Evolutionary conservation across 2,797 vertebrate species (phyloP), one percentile per base, ranked within the genome.

Genomic region (Otolemur crassicaudatus): DNA sequence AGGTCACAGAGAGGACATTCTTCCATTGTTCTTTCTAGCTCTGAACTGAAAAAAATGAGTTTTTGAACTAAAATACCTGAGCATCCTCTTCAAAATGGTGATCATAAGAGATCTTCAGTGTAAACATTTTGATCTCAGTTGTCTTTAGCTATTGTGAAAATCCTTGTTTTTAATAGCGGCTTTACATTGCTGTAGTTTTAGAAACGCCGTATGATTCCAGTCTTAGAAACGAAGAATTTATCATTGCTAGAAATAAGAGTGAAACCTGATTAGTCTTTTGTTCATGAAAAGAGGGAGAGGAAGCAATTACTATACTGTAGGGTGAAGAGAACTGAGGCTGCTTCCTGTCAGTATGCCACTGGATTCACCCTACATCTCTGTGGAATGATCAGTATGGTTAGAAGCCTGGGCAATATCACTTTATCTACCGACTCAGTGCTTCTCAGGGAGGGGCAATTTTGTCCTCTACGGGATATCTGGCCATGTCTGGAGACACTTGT

Each of bases 121-220:
- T 58, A 20, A 94, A 85, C 27, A 58, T 81, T 84, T 34, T 43
- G 77, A 81, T 23, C 37, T 37, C 60, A 43, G 8, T 92, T 80
- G 77, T 94, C 17, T 75, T 46, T 13, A 72, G 53, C 76, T 75
- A 75, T 61, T 84, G 22, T 56, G 70, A 17, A 81, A 75, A 75
- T 72, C 60, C 22, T 77, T 90, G 29, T 76, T 94, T 94, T 93
- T 49, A 81, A 81, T 43, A 56, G 49, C 53, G 65, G 49, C 56
- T 95, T 76, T 89, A 19, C 73, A 65, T 83, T 79, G 40, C 58
- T 80, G 3, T 90, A 79, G 63, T 86, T 96, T 92, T 85, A 93
- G 60, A 90, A 95, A 79, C 22, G 70, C 43, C 61, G 69, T 85
- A 17, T 27, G n/a, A 56, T 90, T 89, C 53, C 53, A 67, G 37